Percentiles rank a stretch among this genome's conserved stretches.
Evolutionary conservation across 2,113 vertebrate genomes (phyloP).

Genomic region (Oryzias javanicus): DNA sequence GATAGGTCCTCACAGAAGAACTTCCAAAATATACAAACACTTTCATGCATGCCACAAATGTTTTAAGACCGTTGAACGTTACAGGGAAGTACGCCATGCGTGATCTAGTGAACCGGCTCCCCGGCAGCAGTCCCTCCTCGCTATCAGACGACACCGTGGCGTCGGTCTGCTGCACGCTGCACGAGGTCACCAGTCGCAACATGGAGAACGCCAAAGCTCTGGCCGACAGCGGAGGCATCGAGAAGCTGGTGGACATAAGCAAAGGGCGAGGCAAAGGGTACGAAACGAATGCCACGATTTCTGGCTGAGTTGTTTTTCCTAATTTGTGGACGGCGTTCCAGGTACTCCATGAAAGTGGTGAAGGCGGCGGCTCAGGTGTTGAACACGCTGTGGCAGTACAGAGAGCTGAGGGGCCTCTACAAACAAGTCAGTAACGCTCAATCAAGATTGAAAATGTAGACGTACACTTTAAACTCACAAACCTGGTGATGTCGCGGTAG

Average conservation of each 20-base stretch:
- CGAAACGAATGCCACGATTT: not conserved
- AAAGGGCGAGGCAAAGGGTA: slow-evolving; percentile 93
- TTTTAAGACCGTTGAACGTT: not conserved
- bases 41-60: too few relatives aligned
- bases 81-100: slow-evolving; percentile 97
- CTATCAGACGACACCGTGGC: slow-evolving; percentile 93
- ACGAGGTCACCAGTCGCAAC: slow-evolving; percentile 96
- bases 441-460: too few relatives aligned
- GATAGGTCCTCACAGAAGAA: slow-evolving; percentile 79
- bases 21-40: not conserved
- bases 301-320: too few relatives aligned
- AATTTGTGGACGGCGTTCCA: slow-evolving; percentile 42
- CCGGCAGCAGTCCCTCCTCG: slow-evolving; percentile 78
- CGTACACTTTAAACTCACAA: not conserved
- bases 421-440: slow-evolving; percentile 83
- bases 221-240: slow-evolving; percentile 91
- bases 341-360: slow-evolving; percentile 94
- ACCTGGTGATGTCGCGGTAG: slow-evolving; percentile 62
- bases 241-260: slow-evolving; percentile 96
- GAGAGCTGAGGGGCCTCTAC: slow-evolving; percentile 95
- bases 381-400: slow-evolving; percentile 97
- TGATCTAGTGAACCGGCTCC: slow-evolving; percentile 93
- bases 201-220: slow-evolving; percentile 98
- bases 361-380: slow-evolving; percentile 96
- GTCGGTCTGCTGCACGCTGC: slow-evolving; percentile 93